Conservation (phyloP, 2,113 vertebrate species). For the Sardina pilchardus region DNA sequence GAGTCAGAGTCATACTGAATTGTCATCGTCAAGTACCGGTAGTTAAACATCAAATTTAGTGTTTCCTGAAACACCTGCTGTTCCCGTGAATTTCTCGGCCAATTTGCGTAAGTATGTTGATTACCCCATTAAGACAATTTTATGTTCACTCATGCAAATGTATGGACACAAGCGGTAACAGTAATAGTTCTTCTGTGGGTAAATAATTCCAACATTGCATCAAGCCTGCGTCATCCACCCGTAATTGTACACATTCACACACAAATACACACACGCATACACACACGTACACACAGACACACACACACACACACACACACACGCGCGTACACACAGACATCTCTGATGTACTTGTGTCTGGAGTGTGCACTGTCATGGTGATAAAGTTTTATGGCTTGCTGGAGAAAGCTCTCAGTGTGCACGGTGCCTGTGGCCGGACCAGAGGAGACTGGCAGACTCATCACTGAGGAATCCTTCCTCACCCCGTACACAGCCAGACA, state of each 20-base stretch:
- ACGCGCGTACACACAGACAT: not conserved
- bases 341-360: slow-evolving; percentile 38
- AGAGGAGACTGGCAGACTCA: slow-evolving; percentile 38
- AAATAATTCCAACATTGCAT: slow-evolving; percentile 15
- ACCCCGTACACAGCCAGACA: not conserved
- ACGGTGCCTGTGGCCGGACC: slow-evolving; percentile 32
- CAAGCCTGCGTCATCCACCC: not conserved
- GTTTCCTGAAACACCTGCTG: not conserved
- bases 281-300: not conserved
- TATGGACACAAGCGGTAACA: not conserved
- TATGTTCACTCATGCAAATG: not conserved
- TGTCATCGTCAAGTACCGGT: not conserved
- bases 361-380: slow-evolving; percentile 38
- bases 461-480: slow-evolving; percentile 26
- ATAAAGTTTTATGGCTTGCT: slow-evolving; percentile 45
- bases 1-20: not conserved
- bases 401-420: slow-evolving; percentile 8
- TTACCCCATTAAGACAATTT: not conserved
- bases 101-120: not conserved
- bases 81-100: not conserved
- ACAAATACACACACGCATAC: slow-evolving; percentile 7
- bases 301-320: not conserved
- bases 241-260: slow-evolving; percentile 16
- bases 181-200: not conserved
- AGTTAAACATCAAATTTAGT: not conserved